A percentile compares a stretch with the other conserved stretches of the same genome.
phyloP scores from a whole-genome alignment of 2,113 vertebrate species.

The Andinoacara biseriatus region DNA sequence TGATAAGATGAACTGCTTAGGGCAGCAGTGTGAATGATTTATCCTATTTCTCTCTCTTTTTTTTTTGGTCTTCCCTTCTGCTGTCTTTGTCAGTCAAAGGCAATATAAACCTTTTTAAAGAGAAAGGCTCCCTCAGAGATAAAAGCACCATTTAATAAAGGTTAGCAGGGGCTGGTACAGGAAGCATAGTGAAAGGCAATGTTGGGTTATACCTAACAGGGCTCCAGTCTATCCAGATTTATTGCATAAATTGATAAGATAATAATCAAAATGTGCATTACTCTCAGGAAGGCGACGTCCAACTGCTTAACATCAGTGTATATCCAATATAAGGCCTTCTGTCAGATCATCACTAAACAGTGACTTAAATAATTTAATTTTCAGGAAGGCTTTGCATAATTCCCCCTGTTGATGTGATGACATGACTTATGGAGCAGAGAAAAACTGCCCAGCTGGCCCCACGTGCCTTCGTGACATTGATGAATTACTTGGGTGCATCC shows the following conservation, averaged over 20 bases:
- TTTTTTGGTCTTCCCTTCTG: background rate
- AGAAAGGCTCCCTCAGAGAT: background rate
- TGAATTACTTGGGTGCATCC: slow-evolving; percentile 59
- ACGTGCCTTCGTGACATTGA: slow-evolving; percentile 63
- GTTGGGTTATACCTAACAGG: background rate
- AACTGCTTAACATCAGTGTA: slow-evolving; percentile 41
- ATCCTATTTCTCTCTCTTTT: background rate
- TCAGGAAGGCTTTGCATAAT: slow-evolving; percentile 35
- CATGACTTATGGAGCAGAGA: slow-evolving; percentile 41
- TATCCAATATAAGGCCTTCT: slow-evolving; percentile 35
- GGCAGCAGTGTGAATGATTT: slow-evolving; percentile 21
- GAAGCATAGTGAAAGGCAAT: background rate
- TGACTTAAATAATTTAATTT: slow-evolving; percentile 28
- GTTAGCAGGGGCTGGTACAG: background rate
- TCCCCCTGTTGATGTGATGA: slow-evolving; percentile 22
- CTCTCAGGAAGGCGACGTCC: background rate
- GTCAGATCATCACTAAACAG: slow-evolving; percentile 46
- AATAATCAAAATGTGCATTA: background rate
- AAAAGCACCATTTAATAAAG: background rate
- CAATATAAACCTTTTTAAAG: slow-evolving; percentile 11
- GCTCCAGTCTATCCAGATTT: background rate
- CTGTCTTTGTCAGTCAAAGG: background rate
- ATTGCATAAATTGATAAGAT: slow-evolving; percentile 5
- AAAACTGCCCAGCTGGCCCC: slow-evolving; percentile 25
- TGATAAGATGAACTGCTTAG: slow-evolving; percentile 24